Percentiles rank a stretch among this genome's conserved stretches.
phyloP scores from a whole-genome alignment of 2,888 invertebrate species.

The Latheticus oryzae region DNA sequence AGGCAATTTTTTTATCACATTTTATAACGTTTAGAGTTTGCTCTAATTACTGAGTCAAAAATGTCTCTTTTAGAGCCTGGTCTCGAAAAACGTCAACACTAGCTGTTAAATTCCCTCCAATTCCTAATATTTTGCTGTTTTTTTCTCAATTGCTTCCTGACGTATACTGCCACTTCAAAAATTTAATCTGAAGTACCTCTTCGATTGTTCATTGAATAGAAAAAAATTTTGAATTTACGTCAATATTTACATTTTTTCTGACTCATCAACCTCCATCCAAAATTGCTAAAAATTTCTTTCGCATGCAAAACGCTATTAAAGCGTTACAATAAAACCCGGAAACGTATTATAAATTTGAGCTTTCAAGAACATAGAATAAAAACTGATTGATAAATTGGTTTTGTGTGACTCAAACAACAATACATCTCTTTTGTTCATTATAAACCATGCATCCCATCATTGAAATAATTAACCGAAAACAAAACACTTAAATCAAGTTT shows the following conservation, averaged over 20 bases:
- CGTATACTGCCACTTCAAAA: too few species aligned
- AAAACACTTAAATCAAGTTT: slow-evolving; percentile 11
- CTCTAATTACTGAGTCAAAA: too few species aligned
- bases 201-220: too few species aligned
- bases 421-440: slow-evolving; percentile 41
- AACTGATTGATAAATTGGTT: slow-evolving; percentile 51
- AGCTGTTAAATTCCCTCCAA: too few species aligned
- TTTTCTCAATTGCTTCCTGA: too few species aligned
- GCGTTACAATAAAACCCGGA: slow-evolving; percentile 32
- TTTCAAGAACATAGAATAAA: slow-evolving; percentile 41
- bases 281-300: slow-evolving; percentile 1
- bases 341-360: slow-evolving; percentile 18
- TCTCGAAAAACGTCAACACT: too few species aligned
- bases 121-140: too few species aligned
- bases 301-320: slow-evolving; percentile 24
- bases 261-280: background rate
- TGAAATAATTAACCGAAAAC: slow-evolving; percentile 36
- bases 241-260: background rate
- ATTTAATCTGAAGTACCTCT: too few species aligned
- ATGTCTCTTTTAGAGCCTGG: too few species aligned
- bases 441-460: slow-evolving; percentile 55
- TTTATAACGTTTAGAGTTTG: too few species aligned
- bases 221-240: too few species aligned
- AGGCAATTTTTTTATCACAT: too few species aligned
- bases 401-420: slow-evolving; percentile 36